These are phyloP conservation scores for Watsonalla cultraria DNA, from an alignment of 2,888 invertebrate genomes.

Conservation along the genomic window DNA sequence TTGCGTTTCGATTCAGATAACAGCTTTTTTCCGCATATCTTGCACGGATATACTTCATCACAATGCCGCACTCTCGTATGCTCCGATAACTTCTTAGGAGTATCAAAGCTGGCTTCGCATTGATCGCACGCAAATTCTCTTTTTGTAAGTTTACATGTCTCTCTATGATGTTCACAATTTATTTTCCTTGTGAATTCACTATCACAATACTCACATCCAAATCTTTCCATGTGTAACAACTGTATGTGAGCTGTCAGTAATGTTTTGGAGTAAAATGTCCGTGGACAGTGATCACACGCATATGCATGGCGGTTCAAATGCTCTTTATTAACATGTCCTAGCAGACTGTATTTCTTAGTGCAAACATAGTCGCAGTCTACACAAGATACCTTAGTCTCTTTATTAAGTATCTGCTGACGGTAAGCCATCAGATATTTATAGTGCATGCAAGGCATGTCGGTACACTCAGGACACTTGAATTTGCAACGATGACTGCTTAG, in stretches of 20 bases:
- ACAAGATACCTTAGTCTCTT: slow-evolving; percentile 34
- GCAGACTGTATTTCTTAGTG: slow-evolving; percentile 40
- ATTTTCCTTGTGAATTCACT: slow-evolving; percentile 29
- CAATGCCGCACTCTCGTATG: slow-evolving; percentile 35
- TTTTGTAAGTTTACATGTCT: slow-evolving; percentile 27
- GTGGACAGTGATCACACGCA: slow-evolving; percentile 40
- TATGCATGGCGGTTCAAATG: slow-evolving; percentile 51
- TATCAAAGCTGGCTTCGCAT: slow-evolving; percentile 41
- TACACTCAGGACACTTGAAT: slow-evolving; percentile 42
- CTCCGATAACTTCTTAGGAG: slow-evolving; percentile 24
- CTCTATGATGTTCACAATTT: slow-evolving; percentile 29
- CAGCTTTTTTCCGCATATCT: slow-evolving; percentile 39
- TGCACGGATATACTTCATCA: slow-evolving; percentile 32
- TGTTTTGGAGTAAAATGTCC: slow-evolving; percentile 46
- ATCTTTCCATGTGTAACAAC: slow-evolving; percentile 36
- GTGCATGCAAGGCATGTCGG: slow-evolving; percentile 42
- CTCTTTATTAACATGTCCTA: slow-evolving; percentile 45
- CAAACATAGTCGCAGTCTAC: slow-evolving; percentile 47
- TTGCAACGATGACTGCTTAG: slow-evolving; percentile 40
- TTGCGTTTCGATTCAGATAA: slow-evolving; percentile 26
- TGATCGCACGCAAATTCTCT: slow-evolving; percentile 27
- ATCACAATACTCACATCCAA: slow-evolving; percentile 42
- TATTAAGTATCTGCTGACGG: slow-evolving; percentile 37
- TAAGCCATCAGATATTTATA: slow-evolving; percentile 42
- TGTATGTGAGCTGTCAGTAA: slow-evolving; percentile 40